Evolutionary conservation across 1,140 invertebrate species (phyloP), one percentile per base, ranked within the genome.

Genomic region (Mercenaria mercenaria): DNA sequence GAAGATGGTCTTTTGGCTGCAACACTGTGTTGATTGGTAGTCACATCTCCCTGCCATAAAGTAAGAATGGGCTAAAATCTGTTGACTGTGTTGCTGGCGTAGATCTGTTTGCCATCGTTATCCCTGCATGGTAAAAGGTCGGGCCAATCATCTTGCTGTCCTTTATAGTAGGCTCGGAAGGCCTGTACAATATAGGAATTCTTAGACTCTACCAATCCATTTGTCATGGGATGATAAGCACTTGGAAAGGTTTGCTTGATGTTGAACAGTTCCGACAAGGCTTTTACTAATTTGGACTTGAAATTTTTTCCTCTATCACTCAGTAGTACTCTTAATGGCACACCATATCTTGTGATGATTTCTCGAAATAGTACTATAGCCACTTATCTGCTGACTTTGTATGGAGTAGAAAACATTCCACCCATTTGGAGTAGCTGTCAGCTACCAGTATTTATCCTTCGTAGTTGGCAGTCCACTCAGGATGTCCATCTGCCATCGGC

Each of bases 321-420:
- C 1, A 93, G 15, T 6, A 93, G 39, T 4, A 64, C 32, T 69
- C 77, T 41, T n/a, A n/a, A n/a, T 69, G 92, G 90, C 23, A 76
- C 85, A 32, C 93, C 93, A 87, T 86, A 92, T 34, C 80, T 13
- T 8, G 74, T 69, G 77, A 92, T 89, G 2, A 93, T 90, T 39
- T 93, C 82, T 29, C 43, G 47, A 47, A 88, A 93, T 6, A 92
- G 79, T 50, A 91, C 69, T 34, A 61, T 64, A 1, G 84, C 89
- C 15, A 92, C 79, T 88, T 90, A 86, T 43, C 64, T 79, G 4
- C 88, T 56, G 82, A 59, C 64, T 91, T 88, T 37, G 80, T 86
- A 34, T 74, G 84, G 18, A 90, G 34, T 32, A 59, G 74, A 50
- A 91, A 90, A 0, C 26, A 41, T n/a, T n/a, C n/a, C n/a, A n/a